These are phyloP conservation scores for Imbricaverruca yamaguchii DNA, from an alignment of 2,888 invertebrate genomes.

Conservation along the genomic window DNA sequence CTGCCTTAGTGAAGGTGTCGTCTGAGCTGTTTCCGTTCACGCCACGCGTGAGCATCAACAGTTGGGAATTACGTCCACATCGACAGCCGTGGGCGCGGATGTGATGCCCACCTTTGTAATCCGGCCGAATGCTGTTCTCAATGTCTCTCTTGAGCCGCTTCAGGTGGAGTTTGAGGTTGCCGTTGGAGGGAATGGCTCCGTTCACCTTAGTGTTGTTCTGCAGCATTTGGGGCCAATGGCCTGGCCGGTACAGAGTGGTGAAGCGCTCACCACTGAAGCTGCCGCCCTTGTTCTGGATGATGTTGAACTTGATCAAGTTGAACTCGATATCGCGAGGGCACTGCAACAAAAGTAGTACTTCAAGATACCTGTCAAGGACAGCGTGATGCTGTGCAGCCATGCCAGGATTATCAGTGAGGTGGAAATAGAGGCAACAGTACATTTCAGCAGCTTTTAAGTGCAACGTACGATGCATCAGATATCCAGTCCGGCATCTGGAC, in stretches of 20 bases:
- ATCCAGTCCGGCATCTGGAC: no score
- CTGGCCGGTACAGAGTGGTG: conserved; percentile 66
- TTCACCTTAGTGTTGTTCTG: conserved; percentile 43
- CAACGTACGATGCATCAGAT: no score
- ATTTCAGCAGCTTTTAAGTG: no score
- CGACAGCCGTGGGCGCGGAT: no score
- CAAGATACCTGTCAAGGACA: no score
- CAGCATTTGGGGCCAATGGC: conserved; percentile 40
- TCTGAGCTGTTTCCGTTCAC: no score
- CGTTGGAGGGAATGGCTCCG: conserved; percentile 69
- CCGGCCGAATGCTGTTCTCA: conserved; percentile 51
- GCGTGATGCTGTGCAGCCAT: no score
- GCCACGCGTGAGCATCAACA: no score
- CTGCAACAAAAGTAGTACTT: conserved; percentile 40
- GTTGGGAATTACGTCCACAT: no score
- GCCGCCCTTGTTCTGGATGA: conserved; percentile 59
- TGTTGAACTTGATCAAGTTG: conserved; percentile 51
- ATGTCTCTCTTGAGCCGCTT: conserved; percentile 51
- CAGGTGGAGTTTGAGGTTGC: conserved; percentile 57
- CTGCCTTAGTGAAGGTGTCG: no score
- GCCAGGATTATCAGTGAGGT: no score
- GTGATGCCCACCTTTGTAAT: conserved; percentile 49
- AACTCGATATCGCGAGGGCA: conserved; percentile 48
- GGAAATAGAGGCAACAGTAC: no score
- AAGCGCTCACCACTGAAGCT: conserved; percentile 57